Conservation (phyloP, 2,797 vertebrate species). For the Dipus sagitta region DNA sequence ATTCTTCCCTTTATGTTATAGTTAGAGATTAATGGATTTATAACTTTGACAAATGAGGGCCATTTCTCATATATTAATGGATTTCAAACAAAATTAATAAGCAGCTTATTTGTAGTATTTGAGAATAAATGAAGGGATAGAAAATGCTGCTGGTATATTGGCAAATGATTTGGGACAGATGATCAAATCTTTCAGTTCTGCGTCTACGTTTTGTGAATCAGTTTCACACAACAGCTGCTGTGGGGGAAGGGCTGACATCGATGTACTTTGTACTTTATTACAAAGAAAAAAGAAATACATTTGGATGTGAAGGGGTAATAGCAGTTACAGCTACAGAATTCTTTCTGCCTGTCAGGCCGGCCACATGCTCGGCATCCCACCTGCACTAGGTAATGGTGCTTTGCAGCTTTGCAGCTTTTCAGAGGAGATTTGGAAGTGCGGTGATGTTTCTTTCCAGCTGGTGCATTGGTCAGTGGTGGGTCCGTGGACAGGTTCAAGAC, state of each 20-base stretch:
- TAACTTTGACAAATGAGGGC: slow-evolving; percentile 37
- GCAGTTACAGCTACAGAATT: neutral
- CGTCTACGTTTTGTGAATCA: slow-evolving; percentile 74
- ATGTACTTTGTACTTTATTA: slow-evolving; percentile 74
- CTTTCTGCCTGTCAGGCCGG: neutral
- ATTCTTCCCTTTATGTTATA: neutral
- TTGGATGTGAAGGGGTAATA: slow-evolving; percentile 8
- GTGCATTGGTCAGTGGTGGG: neutral
- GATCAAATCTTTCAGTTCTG: slow-evolving; percentile 73
- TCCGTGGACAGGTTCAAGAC: neutral
- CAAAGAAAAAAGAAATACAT: slow-evolving; percentile 53
- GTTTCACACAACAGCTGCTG: slow-evolving; percentile 85
- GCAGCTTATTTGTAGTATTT: slow-evolving; percentile 59
- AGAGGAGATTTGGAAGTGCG: neutral
- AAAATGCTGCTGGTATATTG: slow-evolving; percentile 63
- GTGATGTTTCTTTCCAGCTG: neutral
- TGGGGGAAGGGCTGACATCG: slow-evolving; percentile 77
- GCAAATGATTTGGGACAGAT: slow-evolving; percentile 70
- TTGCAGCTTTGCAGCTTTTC: neutral
- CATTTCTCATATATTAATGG: slow-evolving; percentile 27
- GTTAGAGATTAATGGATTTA: slow-evolving; percentile 52
- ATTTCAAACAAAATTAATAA: slow-evolving; percentile 56
- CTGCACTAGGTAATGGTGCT: neutral
- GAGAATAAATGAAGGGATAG: slow-evolving; percentile 60
- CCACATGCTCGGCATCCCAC: neutral